phyloP scores from a whole-genome alignment of 2,113 vertebrate genomes.

The Sceloporus undulatus region DNA sequence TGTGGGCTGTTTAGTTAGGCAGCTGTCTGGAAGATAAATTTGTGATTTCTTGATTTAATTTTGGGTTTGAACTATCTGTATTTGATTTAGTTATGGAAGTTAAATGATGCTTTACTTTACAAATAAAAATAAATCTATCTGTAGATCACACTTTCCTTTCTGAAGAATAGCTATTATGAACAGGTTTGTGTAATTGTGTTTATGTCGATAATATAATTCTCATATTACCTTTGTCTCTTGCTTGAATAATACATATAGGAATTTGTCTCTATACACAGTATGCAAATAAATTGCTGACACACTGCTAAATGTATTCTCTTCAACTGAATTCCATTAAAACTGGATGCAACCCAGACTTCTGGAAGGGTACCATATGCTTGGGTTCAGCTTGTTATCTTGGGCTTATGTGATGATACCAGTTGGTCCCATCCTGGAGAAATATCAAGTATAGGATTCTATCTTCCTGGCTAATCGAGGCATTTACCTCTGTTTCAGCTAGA shows the following conservation, averaged over 20 bases:
- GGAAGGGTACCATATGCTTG: background rate
- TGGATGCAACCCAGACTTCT: fast-evolving
- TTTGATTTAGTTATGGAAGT: slow-evolving; percentile 66
- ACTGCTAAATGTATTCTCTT: background rate
- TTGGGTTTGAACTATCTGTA: slow-evolving; percentile 46
- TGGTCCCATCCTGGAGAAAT: background rate
- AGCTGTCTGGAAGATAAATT: slow-evolving; percentile 51
- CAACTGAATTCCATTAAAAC: background rate
- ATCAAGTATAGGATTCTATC: background rate
- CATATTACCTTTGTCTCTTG: background rate
- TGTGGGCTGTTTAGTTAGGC: slow-evolving; percentile 48
- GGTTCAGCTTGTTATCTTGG: too few relatives aligned
- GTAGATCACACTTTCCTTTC: slow-evolving; percentile 55
- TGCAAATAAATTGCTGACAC: slow-evolving; percentile 1
- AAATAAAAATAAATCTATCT: slow-evolving; percentile 62
- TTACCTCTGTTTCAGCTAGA: background rate
- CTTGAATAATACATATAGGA: background rate
- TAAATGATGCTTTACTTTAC: slow-evolving; percentile 51
- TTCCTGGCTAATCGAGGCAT: background rate
- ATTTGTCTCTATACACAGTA: background rate
- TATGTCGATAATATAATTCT: slow-evolving; percentile 52
- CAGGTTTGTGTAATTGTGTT: slow-evolving; percentile 58
- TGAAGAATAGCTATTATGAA: slow-evolving; percentile 48
- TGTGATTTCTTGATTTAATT: slow-evolving; percentile 55
- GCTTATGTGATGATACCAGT: background rate